Base-by-base conservation (phyloP, 2,888 invertebrate genomes). In the Epinotia bilunana region DNA sequence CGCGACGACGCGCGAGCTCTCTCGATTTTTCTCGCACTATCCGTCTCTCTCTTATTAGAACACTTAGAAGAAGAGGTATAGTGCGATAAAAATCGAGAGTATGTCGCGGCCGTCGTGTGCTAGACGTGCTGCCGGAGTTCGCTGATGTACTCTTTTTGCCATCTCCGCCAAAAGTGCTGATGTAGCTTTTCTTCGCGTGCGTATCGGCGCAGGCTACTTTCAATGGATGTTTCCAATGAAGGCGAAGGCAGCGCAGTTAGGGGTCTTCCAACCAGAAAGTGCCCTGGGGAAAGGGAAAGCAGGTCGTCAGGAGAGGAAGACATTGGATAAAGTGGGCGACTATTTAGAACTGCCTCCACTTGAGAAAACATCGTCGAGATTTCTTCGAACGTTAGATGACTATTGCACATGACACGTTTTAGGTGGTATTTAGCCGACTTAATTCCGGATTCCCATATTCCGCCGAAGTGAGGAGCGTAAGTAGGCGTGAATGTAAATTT, bases 311-410 rank as follows among this genome's bases (percentile, higher is more conserved):
- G 63, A 18, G 18, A 63, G n/a, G 63, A 43, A 12, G 63, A 46
- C 18, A 63, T 16, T 13, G 63, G 63, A 43, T 18, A 63, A 12
- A 58, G 20, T 6, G 68, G 68, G 18, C 57, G 68, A 68, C 68
- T 71, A 28, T 71, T 71, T 13, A 72, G 43, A 58, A 72, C 58
- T n/a, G 64, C 72, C 58, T 72, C 72, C 20, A 72, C 58, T 43
- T 64, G 72, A 1, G 72, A n/a, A 43, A 63, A 63, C 43, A 72
- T 65, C 1, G 64, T 72, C 3, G 64, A 58, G 16, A 72, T 72
- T 39, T 72, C 72, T 23, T 72, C 64, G 12, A 72, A 72, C 0
- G 64, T 72, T 57, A 72, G 28, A 46, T 72, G 72, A 55, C 64
- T 64, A 58, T 64, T 72, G 3, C 64, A 64, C 43, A 72, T 72